Evolutionary conservation across 2,797 vertebrate genomes (phyloP), one percentile per base, ranked within the genome.

Genomic region (Malacoctenus gilli): DNA sequence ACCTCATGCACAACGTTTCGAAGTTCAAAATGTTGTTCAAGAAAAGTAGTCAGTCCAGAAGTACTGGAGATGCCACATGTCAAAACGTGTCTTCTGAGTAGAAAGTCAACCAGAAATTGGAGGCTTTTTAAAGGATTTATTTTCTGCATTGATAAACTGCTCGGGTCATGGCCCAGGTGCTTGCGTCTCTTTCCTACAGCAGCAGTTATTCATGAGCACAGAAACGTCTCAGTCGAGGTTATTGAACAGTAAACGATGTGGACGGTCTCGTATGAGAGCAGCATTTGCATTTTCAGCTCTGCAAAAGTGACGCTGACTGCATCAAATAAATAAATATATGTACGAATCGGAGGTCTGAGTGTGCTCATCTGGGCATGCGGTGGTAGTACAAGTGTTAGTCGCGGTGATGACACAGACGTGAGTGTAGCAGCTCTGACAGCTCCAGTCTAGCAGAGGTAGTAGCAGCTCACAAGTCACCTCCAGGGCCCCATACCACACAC

Each of bases 391-490:
- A 57, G 78, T 74, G 77, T 75, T 59, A 59, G 77, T 42, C 36
- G 72, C 42, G 49, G 52, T 35, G 50, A 80, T 83, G 78, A 79
- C 71, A 67, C 68, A 79, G 73, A 72, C 74, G 48, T 85, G 80
- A 87, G 60, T 9, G 12, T 47, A 85, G 68, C 56, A 8, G 61
- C 58, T 74, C 59, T 82, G 84, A 81, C 82, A 84, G 63, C 66
- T 84, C 68, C 72, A 66, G 79, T 83, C 77, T 82, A 85, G 75
- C 75, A 85, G 83, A 84, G 76, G 80, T 84, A 83, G 79, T 52
- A 59, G 71, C 61, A 68, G 48, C 54, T 68, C 80, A 54, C 37
- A 68, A 68, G 57, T 72, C 69, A 72, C 68, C 84, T 88, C 53
- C 42, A 36, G 83, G 85, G 80, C 64, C 44, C 49, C 61, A 59